Conservation (phyloP, 2,113 vertebrate species). For the Pardalotus punctatus region DNA sequence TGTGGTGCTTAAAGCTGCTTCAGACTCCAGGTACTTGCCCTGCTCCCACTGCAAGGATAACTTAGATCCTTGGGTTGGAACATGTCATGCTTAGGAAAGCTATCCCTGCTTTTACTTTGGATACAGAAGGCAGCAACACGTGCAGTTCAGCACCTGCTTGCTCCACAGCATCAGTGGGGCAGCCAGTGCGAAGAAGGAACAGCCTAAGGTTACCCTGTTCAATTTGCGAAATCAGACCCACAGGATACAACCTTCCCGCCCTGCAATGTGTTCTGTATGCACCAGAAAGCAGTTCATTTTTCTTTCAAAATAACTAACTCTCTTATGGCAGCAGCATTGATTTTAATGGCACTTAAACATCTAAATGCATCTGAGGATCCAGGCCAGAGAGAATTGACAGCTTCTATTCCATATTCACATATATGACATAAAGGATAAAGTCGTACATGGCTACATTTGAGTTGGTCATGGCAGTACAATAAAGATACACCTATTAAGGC, state of each 20-base stretch:
- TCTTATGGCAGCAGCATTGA: not conserved
- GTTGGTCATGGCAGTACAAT: not conserved
- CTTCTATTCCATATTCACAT: not conserved
- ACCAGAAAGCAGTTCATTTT: not conserved
- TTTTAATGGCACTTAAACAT: constrained; percentile 20
- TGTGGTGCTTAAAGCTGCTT: not conserved
- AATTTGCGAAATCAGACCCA: not conserved
- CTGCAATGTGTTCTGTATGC: not conserved
- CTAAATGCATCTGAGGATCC: not conserved
- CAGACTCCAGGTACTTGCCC: not conserved
- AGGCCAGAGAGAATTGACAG: not conserved
- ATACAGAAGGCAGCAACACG: not conserved
- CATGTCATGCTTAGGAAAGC: not conserved
- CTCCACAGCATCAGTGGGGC: not conserved
- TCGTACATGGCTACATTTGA: not conserved
- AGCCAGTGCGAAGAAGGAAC: not conserved
- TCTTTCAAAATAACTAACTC: not conserved
- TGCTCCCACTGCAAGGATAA: not conserved
- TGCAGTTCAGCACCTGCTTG: not conserved
- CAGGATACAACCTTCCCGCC: not conserved
- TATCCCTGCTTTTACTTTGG: not conserved
- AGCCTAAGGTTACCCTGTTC: not conserved
- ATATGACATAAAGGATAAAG: not conserved
- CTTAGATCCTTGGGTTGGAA: not conserved
- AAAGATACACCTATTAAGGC: not conserved